Base-by-base conservation (phyloP, 2,888 invertebrate genomes). In the Bombylius discolor region DNA sequence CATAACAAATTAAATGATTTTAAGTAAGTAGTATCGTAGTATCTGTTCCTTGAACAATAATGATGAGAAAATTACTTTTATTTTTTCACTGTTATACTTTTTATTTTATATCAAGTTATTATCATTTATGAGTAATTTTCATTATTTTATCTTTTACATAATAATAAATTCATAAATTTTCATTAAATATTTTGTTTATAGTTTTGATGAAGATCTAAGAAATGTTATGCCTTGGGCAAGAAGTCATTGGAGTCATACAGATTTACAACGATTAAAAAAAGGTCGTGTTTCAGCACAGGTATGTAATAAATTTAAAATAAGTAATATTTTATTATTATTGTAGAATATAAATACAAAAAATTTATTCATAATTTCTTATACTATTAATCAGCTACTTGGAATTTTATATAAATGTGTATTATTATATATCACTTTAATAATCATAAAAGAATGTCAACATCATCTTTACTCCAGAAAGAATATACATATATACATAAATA, bases 1-100 rank as follows among this genome's bases (percentile, higher is more conserved):
- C 89, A 90, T 75, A 91, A 91, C 75, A 85, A 86, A 71, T 82
- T 92, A 65, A 86, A 87, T 72, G 87, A 89, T 72, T 89, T 91
- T 67, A 82, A 83, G 81, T 81, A 62, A 71, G 69, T 74, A 47
- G 4, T 44, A 36, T 50, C 47, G 12, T 47, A 23, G 23, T 23
- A 23, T 23, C 23, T 23, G 23, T 23, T 23, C 23, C 23, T 23
- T 23, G 23, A 23, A 23, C 23, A 23, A 23, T 23, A 23, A 23
- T 23, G 23, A 23, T 23, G 23, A 23, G 23, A 23, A 23, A 23
- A 23, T 11, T 23, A 23, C 23, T 23, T 23, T 23, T 2, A 23
- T 23, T 23, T 23, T 23, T 23, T 23, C 23, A 2, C 23, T 23
- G 23, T 23, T 23, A 1, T 23, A 23, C 23, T 23, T 23, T 23